Evolutionary conservation across 1,140 invertebrate genomes (phyloP).

Genomic region (Neodiprion pinetum): DNA sequence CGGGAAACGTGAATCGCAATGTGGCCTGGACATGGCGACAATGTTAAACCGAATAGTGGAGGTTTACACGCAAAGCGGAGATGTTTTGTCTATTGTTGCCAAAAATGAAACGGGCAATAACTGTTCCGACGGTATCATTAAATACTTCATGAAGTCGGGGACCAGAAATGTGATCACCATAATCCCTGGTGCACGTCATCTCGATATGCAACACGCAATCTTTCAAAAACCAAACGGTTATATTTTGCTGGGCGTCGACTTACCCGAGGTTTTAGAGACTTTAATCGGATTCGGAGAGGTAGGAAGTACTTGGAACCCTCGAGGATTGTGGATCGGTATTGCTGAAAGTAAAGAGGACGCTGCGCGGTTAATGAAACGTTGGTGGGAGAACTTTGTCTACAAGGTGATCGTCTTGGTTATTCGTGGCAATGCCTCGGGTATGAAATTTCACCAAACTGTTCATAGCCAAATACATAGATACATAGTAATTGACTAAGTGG

Average conservation of each 20-base stretch:
- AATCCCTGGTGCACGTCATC: too few species aligned
- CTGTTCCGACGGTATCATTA: background rate
- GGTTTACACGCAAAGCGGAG: background rate
- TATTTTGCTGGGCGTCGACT: background rate
- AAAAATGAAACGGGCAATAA: background rate
- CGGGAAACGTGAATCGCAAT: background rate
- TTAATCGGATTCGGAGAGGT: background rate
- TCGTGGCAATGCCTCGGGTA: background rate
- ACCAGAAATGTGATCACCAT: background rate
- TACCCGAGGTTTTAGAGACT: background rate
- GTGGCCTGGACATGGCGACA: background rate
- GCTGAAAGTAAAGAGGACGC: slow-evolving; percentile 1
- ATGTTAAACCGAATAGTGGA: background rate
- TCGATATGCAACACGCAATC: background rate
- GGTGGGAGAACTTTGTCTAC: slow-evolving; percentile 5
- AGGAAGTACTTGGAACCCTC: slow-evolving; percentile 7
- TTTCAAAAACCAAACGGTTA: background rate
- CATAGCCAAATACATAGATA: too few species aligned
- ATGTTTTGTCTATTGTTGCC: background rate
- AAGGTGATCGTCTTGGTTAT: background rate
- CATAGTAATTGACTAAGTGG: background rate
- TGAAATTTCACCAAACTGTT: too few species aligned
- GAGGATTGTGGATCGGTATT: slow-evolving; percentile 1
- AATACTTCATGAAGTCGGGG: background rate
- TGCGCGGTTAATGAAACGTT: background rate